Conservation (phyloP, 2,888 invertebrate genomes). For the Calliphora vomitoria region DNA sequence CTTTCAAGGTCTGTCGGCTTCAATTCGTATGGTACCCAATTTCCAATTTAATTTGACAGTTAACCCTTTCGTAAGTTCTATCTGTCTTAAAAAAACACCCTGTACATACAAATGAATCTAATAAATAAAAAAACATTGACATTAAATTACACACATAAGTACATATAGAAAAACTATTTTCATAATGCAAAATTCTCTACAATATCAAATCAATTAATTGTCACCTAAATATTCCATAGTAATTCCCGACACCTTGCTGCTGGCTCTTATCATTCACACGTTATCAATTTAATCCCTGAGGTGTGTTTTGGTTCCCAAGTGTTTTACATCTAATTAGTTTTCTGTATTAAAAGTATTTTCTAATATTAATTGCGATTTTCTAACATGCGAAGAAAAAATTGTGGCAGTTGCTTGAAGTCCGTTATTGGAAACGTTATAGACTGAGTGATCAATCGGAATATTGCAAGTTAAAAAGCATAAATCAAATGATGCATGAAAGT, state of each 20-base stretch:
- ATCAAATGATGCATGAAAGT: constrained; percentile 44
- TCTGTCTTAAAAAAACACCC: no score
- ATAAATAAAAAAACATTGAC: neutral
- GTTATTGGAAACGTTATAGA: neutral
- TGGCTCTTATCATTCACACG: neutral
- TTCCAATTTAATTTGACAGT: no score
- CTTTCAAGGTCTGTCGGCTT: no score
- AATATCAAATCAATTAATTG: neutral
- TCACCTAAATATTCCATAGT: neutral
- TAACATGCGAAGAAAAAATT: neutral
- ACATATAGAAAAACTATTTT: neutral
- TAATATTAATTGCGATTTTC: neutral
- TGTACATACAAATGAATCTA: no score
- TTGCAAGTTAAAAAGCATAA: neutral
- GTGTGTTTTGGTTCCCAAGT: constrained; percentile 33
- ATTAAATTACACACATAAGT: neutral
- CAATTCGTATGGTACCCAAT: no score
- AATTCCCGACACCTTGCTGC: neutral
- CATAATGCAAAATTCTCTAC: neutral
- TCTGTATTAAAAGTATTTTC: neutral
- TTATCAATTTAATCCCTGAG: constrained; percentile 9
- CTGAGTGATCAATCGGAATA: neutral
- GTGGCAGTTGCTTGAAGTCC: neutral
- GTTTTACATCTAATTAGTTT: neutral
- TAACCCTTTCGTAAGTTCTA: no score